Percentiles rank a stretch among this genome's conserved stretches.
Evolutionary conservation across 2,797 vertebrate species (phyloP).

Genomic region (Bufotes viridis): DNA sequence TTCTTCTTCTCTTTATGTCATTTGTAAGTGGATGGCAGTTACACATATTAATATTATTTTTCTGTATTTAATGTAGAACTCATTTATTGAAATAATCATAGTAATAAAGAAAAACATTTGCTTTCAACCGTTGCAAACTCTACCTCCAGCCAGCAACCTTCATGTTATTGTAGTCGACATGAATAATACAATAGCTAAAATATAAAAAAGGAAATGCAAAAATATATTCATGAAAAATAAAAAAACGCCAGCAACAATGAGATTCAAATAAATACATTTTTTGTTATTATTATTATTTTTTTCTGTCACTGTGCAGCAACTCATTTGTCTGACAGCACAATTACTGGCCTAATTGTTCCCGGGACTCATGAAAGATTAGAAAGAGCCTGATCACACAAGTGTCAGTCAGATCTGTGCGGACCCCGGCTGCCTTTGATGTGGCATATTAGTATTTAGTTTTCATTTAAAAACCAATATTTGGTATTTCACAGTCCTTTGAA

Average conservation of each 20-base stretch:
- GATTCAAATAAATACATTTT: constrained; percentile 2
- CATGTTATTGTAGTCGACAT: background rate
- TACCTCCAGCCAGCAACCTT: too few species aligned
- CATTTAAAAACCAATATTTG: constrained; percentile 59
- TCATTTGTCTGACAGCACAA: constrained; percentile 35
- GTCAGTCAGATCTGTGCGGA: constrained; percentile 47
- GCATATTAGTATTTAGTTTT: constrained; percentile 51
- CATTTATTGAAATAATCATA: background rate
- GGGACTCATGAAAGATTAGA: constrained; percentile 53
- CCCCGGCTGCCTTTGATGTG: constrained; percentile 48
- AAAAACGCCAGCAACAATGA: background rate
- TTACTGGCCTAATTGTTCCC: constrained; percentile 57
- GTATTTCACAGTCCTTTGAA: constrained; percentile 56
- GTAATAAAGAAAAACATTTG: background rate
- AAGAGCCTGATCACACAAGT: constrained; percentile 40
- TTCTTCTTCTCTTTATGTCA: too few species aligned
- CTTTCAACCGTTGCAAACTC: background rate
- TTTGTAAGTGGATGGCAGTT: too few species aligned
- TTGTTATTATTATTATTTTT: background rate
- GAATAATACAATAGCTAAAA: background rate
- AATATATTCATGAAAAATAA: background rate
- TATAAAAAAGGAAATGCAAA: background rate
- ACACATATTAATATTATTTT: background rate
- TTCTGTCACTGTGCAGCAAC: background rate
- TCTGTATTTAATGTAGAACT: background rate